Base-by-base conservation (phyloP, 2,113 vertebrate species). In the Numida meleagris region DNA sequence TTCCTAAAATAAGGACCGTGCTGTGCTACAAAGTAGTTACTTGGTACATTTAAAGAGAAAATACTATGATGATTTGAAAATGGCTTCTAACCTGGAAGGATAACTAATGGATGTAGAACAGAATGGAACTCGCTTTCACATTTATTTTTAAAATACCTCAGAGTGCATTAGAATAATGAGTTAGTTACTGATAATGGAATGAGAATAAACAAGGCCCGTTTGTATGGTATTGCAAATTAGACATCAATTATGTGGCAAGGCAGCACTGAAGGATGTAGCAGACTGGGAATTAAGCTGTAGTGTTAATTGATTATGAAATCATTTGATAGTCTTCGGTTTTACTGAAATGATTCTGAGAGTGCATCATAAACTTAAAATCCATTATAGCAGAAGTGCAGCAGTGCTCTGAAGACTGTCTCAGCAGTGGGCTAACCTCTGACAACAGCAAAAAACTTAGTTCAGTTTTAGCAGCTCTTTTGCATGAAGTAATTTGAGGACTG, bases 271-370 rank as follows among this genome's bases (percentile, higher is more conserved):
- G 74, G 80, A 82, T 86, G 83, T 46, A 78, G 88, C 80, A 92
- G 62, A 58, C 90, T 82, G 94, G 93, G 93, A 95, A 93, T 94
- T 97, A 97, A 94, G 40, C 90, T 79, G 66, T 48, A 88, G 88
- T 95, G 93, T 96, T 97, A 96, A 95, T 95, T 95, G 95, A 94
- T 96, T 96, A 95, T 95, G 93, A 94, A 97, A 95, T 88, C 40
- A 88, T 94, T 95, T 84, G 88, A 93, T 96, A 94, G 77, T 80
- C 80, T 84, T 88, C 93, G 70, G 65, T 83, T 95, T 94, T 91
- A 88, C 33, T 75, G 53, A 94, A 95, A 75, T 90, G 20, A 79
- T 95, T 95, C 48, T 95, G 70, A 74, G 82, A 86, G 76, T 78
- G 76, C 88, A 88, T 88, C 36, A 7, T 88, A 88, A 91, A 91